These are phyloP conservation scores for Eurois occulta DNA, from an alignment of 2,888 invertebrate species.

Conservation along the genomic window DNA sequence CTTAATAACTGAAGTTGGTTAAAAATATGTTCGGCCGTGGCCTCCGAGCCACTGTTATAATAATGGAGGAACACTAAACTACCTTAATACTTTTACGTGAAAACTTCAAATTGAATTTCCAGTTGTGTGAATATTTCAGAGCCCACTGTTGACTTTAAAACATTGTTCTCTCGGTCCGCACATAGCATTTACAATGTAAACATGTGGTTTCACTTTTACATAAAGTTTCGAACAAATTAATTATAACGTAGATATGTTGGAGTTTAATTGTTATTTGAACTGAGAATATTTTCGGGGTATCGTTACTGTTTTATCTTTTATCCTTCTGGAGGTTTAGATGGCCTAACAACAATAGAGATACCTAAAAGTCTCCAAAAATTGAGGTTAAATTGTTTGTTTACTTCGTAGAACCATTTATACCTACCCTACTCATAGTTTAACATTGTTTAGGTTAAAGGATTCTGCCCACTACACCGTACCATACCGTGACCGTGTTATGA, in stretches of 20 bases:
- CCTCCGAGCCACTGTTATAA: conserved; percentile 52
- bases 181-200: conserved; percentile 76
- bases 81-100: conserved; percentile 76
- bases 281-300: conserved; percentile 14
- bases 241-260: conserved; percentile 57
- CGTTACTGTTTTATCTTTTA: conserved; percentile 12
- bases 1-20: conserved; percentile 71
- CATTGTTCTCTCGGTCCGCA: conserved; percentile 69
- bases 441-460: neutral
- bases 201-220: conserved; percentile 72
- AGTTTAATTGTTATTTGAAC: conserved; percentile 54
- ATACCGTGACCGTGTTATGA: neutral
- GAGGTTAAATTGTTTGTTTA: neutral
- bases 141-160: conserved; percentile 79
- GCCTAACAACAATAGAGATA: neutral
- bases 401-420: neutral
- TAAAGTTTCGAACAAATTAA: conserved; percentile 66
- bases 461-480: neutral
- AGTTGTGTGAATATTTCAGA: conserved; percentile 83
- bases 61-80: conserved; percentile 71
- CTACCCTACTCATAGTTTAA: neutral
- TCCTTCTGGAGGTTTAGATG: neutral
- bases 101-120: conserved; percentile 86
- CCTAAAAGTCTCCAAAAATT: neutral
- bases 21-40: conserved; percentile 69